Conservation (phyloP, 2,113 vertebrate genomes). For the Platichthys stellatus region DNA sequence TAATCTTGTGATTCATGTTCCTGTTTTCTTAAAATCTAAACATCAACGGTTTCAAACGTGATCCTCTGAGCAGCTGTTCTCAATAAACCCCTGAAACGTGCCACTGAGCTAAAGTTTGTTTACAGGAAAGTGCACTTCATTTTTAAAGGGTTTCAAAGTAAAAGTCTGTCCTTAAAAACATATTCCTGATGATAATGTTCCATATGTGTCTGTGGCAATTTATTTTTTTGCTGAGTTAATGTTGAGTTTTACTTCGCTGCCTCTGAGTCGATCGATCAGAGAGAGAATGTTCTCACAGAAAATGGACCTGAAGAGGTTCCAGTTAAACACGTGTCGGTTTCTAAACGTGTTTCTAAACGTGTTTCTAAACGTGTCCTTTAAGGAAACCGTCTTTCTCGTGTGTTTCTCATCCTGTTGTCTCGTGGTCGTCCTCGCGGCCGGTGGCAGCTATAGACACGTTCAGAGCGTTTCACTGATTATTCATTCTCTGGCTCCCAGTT, state of each 20-base stretch:
- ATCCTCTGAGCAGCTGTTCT: constrained; percentile 25
- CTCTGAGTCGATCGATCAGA: background rate
- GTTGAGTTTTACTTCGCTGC: background rate
- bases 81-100: constrained; percentile 26
- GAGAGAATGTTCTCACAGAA: too few species aligned
- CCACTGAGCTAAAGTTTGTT: constrained; percentile 33
- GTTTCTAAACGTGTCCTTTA: too few species aligned
- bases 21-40: background rate
- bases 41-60: background rate
- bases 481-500: background rate
- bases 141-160: constrained; percentile 20
- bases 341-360: too few species aligned
- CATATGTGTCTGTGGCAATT: background rate
- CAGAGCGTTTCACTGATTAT: constrained; percentile 13
- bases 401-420: background rate
- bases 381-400: too few species aligned
- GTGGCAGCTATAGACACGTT: constrained; percentile 69
- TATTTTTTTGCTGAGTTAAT: background rate
- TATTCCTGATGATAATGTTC: background rate
- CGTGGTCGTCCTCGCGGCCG: constrained; percentile 14
- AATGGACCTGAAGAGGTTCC: too few species aligned
- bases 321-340: too few species aligned
- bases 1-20: background rate
- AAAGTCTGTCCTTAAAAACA: background rate
- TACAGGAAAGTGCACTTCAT: constrained; percentile 50